phyloP scores from a whole-genome alignment of 2,888 invertebrate genomes.

The Opisthograptis luteolata region DNA sequence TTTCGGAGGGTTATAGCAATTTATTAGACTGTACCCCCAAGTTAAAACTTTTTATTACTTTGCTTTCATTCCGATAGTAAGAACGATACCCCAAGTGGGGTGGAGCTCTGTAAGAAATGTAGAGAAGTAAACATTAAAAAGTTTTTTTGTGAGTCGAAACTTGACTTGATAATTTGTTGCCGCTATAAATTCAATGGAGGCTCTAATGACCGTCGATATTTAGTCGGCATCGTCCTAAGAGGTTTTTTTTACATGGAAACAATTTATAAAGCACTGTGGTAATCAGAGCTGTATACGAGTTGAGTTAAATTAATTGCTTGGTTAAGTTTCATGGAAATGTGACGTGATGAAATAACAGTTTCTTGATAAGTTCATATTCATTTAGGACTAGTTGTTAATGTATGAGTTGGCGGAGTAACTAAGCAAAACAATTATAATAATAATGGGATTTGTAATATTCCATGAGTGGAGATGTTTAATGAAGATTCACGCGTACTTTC shows the following conservation, averaged over 20 bases:
- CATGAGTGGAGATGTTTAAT: constrained; percentile 10
- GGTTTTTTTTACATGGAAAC: constrained; percentile 48
- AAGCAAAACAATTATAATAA: constrained; percentile 35
- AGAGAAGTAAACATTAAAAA: constrained; percentile 46
- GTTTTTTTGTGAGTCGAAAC: constrained; percentile 38
- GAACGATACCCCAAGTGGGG: constrained; percentile 38
- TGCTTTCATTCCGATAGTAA: constrained; percentile 41
- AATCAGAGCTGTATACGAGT: constrained; percentile 47
- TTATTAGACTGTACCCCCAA: constrained; percentile 45
- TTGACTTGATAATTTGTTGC: constrained; percentile 49
- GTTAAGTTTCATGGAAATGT: constrained; percentile 45
- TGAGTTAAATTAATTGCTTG: constrained; percentile 46
- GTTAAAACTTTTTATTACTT: constrained; percentile 51
- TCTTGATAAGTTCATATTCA: constrained; percentile 20
- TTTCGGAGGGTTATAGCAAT: constrained; percentile 44
- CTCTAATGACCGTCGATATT: constrained; percentile 51
- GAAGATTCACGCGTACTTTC: too few relatives aligned
- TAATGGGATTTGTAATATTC: constrained; percentile 20
- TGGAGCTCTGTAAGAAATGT: constrained; percentile 35
- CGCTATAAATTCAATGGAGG: constrained; percentile 51
- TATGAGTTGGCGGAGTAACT: constrained; percentile 33
- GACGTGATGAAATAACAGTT: constrained; percentile 38
- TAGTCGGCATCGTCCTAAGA: constrained; percentile 44
- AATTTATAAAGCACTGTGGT: constrained; percentile 47
- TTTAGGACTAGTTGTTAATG: constrained; percentile 43